These are phyloP conservation scores for Nymphalis io DNA, from an alignment of 1,140 invertebrate genomes.

Conservation along the genomic window DNA sequence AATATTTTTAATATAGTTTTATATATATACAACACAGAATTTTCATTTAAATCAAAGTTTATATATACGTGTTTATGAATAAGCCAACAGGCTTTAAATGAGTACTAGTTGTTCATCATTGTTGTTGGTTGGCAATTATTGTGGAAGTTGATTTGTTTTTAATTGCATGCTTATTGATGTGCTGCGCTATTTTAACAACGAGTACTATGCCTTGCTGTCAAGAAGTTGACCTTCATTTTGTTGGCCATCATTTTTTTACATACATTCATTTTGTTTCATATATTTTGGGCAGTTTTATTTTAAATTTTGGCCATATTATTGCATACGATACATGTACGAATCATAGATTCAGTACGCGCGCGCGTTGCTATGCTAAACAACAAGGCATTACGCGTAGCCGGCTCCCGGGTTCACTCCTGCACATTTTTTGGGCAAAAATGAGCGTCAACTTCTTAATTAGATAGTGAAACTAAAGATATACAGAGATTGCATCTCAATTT, in stretches of 20 bases:
- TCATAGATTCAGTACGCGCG: constrained; percentile 66
- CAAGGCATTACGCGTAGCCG: constrained; percentile 75
- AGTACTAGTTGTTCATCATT: constrained; percentile 1
- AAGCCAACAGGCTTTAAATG: neutral
- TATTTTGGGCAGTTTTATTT: constrained; percentile 76
- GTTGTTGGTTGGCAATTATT: constrained; percentile 33
- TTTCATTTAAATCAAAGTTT: too few relatives aligned
- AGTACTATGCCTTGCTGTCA: constrained; percentile 86
- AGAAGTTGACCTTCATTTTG: constrained; percentile 95
- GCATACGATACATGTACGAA: constrained; percentile 65
- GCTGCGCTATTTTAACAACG: constrained; percentile 77
- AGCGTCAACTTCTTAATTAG: constrained; percentile 95
- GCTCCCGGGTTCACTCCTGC: constrained; percentile 76
- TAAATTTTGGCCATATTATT: constrained; percentile 75
- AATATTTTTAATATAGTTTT: too few relatives aligned
- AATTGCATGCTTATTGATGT: constrained; percentile 78
- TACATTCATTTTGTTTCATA: constrained; percentile 79
- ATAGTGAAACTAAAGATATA: constrained; percentile 74
- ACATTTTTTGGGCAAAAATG: constrained; percentile 91
- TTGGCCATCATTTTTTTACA: constrained; percentile 88
- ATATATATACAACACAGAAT: too few relatives aligned
- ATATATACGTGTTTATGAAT: too few relatives aligned
- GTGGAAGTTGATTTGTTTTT: constrained; percentile 53
- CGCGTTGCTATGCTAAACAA: constrained; percentile 74
- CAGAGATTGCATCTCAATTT: constrained; percentile 76